A percentile compares a stretch with the other conserved stretches of the same genome.
phyloP scores from a whole-genome alignment of 2,888 invertebrate species.

The Eumerus sabulonum region DNA sequence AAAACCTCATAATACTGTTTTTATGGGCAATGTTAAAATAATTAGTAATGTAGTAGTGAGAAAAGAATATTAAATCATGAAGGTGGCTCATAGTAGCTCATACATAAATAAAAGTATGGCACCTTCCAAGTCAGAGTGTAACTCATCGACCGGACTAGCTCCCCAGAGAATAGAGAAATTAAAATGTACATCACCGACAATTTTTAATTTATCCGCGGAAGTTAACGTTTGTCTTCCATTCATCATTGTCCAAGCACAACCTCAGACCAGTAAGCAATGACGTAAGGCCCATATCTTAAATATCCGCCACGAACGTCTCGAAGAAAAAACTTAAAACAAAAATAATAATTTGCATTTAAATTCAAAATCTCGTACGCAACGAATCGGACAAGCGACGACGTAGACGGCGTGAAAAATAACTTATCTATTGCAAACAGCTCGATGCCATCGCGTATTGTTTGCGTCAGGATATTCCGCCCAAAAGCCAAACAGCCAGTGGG shows the following conservation, averaged over 20 bases:
- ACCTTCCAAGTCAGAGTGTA: too few relatives aligned
- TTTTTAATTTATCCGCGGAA: conserved; percentile 55
- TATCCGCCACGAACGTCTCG: conserved; percentile 1
- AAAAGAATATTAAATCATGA: too few relatives aligned
- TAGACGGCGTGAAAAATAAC: conserved; percentile 12
- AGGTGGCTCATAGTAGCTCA: too few relatives aligned
- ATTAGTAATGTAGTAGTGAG: too few relatives aligned
- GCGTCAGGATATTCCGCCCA: conserved; percentile 36
- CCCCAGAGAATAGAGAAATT: too few relatives aligned
- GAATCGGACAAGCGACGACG: conserved; percentile 35
- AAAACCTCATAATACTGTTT: too few relatives aligned
- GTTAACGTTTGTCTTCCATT: conserved; percentile 55
- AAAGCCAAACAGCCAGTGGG: conserved; percentile 28
- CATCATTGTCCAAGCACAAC: conserved; percentile 54
- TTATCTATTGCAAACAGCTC: conserved; percentile 61
- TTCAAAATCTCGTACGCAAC: conserved; percentile 60
- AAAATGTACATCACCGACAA: neutral
- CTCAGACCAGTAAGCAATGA: conserved; percentile 28
- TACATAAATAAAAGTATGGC: too few relatives aligned
- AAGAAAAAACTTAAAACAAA: conserved; percentile 47
- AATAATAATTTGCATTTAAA: conserved; percentile 69
- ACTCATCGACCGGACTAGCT: too few relatives aligned
- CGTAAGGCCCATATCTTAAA: conserved; percentile 18
- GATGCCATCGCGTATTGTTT: conserved; percentile 59
- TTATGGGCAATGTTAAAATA: too few relatives aligned